Conservation (phyloP, 2,888 invertebrate species). For the Anodontia alba region DNA sequence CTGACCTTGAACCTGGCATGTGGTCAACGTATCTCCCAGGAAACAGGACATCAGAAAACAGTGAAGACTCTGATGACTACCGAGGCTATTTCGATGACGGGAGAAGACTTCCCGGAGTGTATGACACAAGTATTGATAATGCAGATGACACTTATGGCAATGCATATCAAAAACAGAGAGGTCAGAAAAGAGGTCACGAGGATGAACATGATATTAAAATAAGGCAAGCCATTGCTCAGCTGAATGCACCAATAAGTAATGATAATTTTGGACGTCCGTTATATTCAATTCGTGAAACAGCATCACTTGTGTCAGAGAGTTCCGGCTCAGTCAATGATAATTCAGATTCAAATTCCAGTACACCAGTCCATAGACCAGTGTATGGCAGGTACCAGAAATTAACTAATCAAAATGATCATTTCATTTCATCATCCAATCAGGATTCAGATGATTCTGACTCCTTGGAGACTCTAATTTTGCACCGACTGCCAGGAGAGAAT, state of each 20-base stretch:
- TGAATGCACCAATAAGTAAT: conserved; percentile 45
- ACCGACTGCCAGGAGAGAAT: conserved; percentile 94
- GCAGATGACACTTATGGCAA: neutral
- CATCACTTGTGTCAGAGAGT: conserved; percentile 59
- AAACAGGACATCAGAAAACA: conserved; percentile 40
- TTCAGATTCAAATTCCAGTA: conserved; percentile 59
- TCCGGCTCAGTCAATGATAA: conserved; percentile 57
- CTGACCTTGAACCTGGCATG: conserved; percentile 65
- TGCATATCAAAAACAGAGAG: neutral
- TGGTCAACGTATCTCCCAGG: conserved; percentile 31
- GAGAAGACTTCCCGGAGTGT: conserved; percentile 31
- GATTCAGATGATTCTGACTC: conserved; percentile 18
- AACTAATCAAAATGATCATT: conserved; percentile 29
- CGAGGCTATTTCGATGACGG: conserved; percentile 50
- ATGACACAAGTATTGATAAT: conserved; percentile 50
- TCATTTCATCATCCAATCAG: conserved; percentile 12
- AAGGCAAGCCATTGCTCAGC: conserved; percentile 34
- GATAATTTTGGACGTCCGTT: conserved; percentile 40
- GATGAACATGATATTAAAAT: conserved; percentile 20
- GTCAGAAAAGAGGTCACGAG: neutral
- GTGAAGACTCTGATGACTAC: conserved; percentile 59
- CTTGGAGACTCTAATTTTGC: conserved; percentile 88
- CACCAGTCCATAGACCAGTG: conserved; percentile 56
- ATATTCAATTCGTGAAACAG: conserved; percentile 58
- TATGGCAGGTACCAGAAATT: conserved; percentile 70